Base-by-base conservation (phyloP, 92 coral and sea anemone species). In the Umimayanthus chanpuru region DNA sequence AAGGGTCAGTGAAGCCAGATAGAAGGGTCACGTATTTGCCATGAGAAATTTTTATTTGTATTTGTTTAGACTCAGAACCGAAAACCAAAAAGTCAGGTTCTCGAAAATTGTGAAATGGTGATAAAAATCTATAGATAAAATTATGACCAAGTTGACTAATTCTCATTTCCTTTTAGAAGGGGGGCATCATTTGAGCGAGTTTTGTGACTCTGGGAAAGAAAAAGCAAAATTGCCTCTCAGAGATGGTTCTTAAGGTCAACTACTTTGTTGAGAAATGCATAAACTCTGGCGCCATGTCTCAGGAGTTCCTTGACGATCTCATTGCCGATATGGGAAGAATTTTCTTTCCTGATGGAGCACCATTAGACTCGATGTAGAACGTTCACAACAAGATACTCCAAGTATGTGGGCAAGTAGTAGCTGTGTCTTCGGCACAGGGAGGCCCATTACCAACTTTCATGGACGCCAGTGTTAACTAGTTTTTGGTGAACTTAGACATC, bases 341-440 rank as follows among this genome's bases (percentile, higher is more conserved):
- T 4, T 76, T 84, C 87, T 92, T 88, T 79, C 89, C 89, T 36
- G 88, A 90, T 90, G 94, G 94, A 39, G 92, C 91, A 56, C 92
- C 92, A 55, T 23, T 89, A 8, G 88, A 83, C 55, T 82, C 84
- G 3, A 65, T 89, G 83, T 83, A 82, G 55, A 61, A 83, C 28
- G 80, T 89, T 43, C 88, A 82, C 23, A 89, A 89, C 73, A 25
- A 87, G 41, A 56, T 41, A 55, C 83, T 89, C 75, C 68, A 81
- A 74, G 75, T 90, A 9, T 90, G 92, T 83, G 94, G 94, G 9
- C 82, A 89, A 88, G 68, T 92, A 28, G 90, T 90, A 70, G 94
- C 91, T 65, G 90, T 88, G 20, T 87, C 91, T 25, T 44, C 23
- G 32, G 81, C 81, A 21, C 81, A 77, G 76, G 38, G 41, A 72